Percentiles rank a stretch among this genome's conserved stretches.
These are phyloP conservation scores for Heterochromis multidens DNA, from an alignment of 2,113 vertebrate species.

Conservation along the genomic window DNA sequence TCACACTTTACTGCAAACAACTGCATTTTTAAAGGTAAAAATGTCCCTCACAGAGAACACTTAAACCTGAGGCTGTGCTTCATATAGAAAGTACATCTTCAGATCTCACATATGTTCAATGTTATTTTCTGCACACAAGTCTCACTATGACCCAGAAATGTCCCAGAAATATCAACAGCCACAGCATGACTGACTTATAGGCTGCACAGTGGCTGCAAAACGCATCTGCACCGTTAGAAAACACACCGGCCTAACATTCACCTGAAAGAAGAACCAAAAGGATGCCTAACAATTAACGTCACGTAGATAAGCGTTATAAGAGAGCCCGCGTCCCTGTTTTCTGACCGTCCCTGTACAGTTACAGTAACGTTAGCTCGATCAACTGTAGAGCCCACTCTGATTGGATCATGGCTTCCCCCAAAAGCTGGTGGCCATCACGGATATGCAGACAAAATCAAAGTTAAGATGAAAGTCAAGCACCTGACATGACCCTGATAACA, in stretches of 20 bases:
- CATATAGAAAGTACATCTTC: background rate
- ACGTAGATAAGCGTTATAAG: background rate
- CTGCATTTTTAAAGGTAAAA: background rate
- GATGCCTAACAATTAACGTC: rapidly evolving
- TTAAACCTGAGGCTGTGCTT: no score
- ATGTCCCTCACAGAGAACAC: background rate
- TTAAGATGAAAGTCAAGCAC: constrained; percentile 8
- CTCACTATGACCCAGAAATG: background rate
- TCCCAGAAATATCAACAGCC: background rate
- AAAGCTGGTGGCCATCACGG: constrained; percentile 55
- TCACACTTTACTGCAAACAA: no score
- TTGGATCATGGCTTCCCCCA: constrained; percentile 65
- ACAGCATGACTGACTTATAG: background rate
- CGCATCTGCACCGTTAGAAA: background rate
- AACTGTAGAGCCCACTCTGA: constrained; percentile 26
- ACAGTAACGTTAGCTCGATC: constrained; percentile 1
- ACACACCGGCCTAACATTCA: background rate
- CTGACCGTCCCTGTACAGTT: background rate
- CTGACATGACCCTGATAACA: background rate
- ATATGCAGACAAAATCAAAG: constrained; percentile 20
- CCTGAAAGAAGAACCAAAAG: background rate
- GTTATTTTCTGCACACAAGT: background rate
- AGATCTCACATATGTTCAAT: background rate
- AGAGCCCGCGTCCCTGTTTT: background rate
- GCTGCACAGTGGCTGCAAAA: background rate